Base-by-base conservation (phyloP, 2,113 vertebrate genomes). In the Microtus montanus region DNA sequence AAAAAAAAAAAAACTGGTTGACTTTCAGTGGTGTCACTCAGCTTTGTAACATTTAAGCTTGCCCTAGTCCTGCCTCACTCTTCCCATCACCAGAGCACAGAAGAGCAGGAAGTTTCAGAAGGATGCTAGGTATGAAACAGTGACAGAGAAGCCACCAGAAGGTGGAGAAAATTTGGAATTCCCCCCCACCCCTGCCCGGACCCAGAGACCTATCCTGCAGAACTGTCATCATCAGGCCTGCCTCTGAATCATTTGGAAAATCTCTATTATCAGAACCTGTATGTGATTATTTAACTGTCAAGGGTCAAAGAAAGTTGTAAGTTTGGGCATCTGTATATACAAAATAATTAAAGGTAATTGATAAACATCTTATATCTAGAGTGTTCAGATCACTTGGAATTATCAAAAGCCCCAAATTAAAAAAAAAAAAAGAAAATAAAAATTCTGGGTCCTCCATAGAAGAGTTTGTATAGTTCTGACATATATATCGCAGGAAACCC, bases 21-120 rank as follows among this genome's bases (percentile, higher is more conserved):
- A 87, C 54, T 93, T 30, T 64, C n/a, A 54, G 3, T 80, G 52
- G 87, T 61, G 83, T 80, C 54, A 85, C 87, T 83, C 49, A 92
- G 7, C 35, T 85, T 85, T 44, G 35, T 75, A 30, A 47, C 12
- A 74, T 79, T 90, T 79, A 58, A 78, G 73, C 10, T 70, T 58
- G 4, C 17, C 20, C 17, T 64, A 3, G 33, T 79, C 26, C 58
- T 41, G n/a, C 24, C 2, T 24, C 2, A 10, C 93, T 78, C 12
- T 58, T 75, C 22, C 19, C 6, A 77, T 28, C 3, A 54, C 35
- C 75, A 15, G 12, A 70, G 7, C 30, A 17, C 73, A 63, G 6
- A 47, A 91, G 78, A 58, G 8, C 9, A 88, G 26, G 26, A 78
- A 24, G 30, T 8, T 86, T 64, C 58, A 38, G 22, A 82, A 22